phyloP scores from a whole-genome alignment of 2,888 invertebrate genomes.

The Glyphotaelius pellucidus region DNA sequence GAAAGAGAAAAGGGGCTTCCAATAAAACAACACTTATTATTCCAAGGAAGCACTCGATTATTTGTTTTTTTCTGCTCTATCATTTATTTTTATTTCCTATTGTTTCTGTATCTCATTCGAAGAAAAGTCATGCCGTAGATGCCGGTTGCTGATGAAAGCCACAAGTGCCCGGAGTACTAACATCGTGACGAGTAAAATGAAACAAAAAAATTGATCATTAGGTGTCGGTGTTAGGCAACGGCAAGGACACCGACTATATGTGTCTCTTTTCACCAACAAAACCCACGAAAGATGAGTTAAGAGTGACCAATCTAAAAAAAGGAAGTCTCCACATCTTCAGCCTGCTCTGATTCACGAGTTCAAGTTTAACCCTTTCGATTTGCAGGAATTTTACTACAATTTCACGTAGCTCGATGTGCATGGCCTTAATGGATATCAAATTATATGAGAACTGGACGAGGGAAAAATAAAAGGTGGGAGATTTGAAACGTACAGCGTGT shows the following conservation, averaged over 20 bases:
- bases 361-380: conserved; percentile 18
- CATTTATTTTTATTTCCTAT: not conserved
- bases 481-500: conserved; percentile 39
- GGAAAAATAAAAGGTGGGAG: conserved; percentile 49
- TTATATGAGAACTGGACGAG: conserved; percentile 46
- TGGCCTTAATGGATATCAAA: conserved; percentile 62
- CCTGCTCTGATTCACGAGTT: not conserved
- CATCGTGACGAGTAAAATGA: conserved; percentile 46
- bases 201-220: conserved; percentile 54
- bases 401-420: not conserved
- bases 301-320: not conserved
- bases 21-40: not conserved
- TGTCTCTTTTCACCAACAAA: not conserved
- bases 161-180: conserved; percentile 22
- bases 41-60: not conserved
- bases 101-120: conserved; percentile 9
- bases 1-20: not conserved
- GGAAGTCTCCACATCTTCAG: not conserved
- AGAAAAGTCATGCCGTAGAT: conserved; percentile 30
- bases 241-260: conserved; percentile 51
- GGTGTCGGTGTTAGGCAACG: conserved; percentile 52
- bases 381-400: not conserved
- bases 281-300: not conserved
- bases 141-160: conserved; percentile 31
- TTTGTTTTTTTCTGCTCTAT: not conserved